Evolutionary conservation across 2,113 vertebrate species (phyloP), one percentile per base, ranked within the genome.

Genomic region (Microcebus murinus): DNA sequence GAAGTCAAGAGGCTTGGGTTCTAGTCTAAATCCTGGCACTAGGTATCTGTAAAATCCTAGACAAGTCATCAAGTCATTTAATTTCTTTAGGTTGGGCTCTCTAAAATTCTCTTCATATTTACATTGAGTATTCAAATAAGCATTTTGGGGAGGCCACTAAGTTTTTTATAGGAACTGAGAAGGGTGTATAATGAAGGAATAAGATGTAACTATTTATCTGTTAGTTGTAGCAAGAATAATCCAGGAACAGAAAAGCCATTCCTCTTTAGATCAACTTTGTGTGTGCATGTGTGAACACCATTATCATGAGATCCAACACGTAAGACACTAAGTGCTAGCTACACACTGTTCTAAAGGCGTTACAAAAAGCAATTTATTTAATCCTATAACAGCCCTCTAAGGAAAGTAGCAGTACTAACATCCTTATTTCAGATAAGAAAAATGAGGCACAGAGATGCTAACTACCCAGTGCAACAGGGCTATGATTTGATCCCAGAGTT

Each of bases 201-300:
- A 61, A 93, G 34, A 91, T 77, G 10, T n/a, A 92, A 92, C 15
- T 55, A 70, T 80, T 77, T 80, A 71, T 52, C 31, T 85, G 2
- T 88, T 71, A 84, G 50, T 63, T 57, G 55, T 84, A 96, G 86
- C 20, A 91, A 86, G 87, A 93, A 83, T 48, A 83, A 82, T 25
- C 31, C 8, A 63, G 13, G 7, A 73, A 45, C 13, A 63, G 48
- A 88, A 80, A 96, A 61, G 15, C 29, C 31, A 84, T 55, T 50
- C 39, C 65, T 84, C 34, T 45, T 81, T 42, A 79, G 14, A 65
- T 67, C 65, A 73, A 61, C 48, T 36, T 21, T 27, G 34, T 93
- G 39, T 67, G 9, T 76, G 23, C 23, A 63, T 11, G 31, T 57
- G 39, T 71, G 10, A 79, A 59, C 18, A 85, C 39, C 45, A 95